Evolutionary conservation across 1,140 invertebrate species (phyloP).

Genomic region (Hermetia illucens): DNA sequence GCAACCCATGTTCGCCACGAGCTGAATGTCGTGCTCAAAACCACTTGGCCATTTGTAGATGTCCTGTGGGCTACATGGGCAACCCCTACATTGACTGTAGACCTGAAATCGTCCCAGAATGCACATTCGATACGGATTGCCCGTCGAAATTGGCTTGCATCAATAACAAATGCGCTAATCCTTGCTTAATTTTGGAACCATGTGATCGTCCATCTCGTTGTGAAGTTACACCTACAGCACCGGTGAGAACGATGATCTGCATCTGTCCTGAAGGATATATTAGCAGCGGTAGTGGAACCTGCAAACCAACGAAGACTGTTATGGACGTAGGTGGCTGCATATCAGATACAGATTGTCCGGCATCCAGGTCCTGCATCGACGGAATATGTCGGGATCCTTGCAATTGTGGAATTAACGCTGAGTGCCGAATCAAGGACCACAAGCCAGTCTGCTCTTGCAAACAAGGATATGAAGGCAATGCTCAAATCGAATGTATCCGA

Average conservation of each 20-base stretch:
- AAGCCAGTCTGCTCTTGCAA: constrained; percentile 72
- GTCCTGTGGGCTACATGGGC: constrained; percentile 51
- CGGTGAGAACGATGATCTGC: constrained; percentile 78
- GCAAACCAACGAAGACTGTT: constrained; percentile 51
- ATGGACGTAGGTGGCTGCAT: constrained; percentile 51
- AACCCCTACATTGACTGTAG: constrained; percentile 71
- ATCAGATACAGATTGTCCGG: constrained; percentile 57
- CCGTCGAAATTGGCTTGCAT: constrained; percentile 65
- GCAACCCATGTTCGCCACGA: constrained; percentile 58
- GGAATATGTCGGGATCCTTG: constrained; percentile 69
- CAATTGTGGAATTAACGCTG: constrained; percentile 61
- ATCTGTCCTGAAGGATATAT: constrained; percentile 77
- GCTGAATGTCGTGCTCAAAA: constrained; percentile 69
- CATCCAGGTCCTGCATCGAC: constrained; percentile 61
- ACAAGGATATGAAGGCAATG: constrained; percentile 66
- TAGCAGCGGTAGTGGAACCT: constrained; percentile 65
- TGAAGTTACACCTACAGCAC: constrained; percentile 60
- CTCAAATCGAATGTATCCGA: constrained; percentile 56
- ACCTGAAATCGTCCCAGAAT: constrained; percentile 55
- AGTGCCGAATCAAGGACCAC: constrained; percentile 65
- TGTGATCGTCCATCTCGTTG: constrained; percentile 67
- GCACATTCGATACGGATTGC: constrained; percentile 68
- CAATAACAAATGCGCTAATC: constrained; percentile 66
- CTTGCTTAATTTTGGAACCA: constrained; percentile 61
- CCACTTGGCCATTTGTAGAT: constrained; percentile 71